phyloP scores from a whole-genome alignment of 2,797 vertebrate genomes.

The Pantherophis vulpinus region DNA sequence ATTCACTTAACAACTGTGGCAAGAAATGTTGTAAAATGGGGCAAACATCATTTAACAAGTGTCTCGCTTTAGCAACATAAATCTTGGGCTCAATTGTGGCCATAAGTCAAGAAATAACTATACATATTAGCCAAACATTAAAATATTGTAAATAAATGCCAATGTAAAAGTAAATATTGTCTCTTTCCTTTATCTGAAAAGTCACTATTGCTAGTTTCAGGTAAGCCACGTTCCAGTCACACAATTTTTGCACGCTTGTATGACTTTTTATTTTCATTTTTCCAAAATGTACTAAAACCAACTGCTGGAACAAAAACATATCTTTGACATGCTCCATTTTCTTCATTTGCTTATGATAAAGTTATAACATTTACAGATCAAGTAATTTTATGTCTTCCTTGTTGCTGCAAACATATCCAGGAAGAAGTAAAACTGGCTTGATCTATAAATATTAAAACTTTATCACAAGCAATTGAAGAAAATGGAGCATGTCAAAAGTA shows the following conservation, averaged over 20 bases:
- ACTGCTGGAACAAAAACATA: background rate
- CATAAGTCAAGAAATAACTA: background rate
- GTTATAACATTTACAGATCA: too few relatives aligned
- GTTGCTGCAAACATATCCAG: background rate
- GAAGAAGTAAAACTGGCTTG: background rate
- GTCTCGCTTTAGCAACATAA: background rate
- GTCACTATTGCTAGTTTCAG: background rate
- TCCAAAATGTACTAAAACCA: background rate
- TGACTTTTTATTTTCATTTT: background rate
- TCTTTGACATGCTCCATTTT: background rate
- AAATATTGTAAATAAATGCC: constrained; percentile 20
- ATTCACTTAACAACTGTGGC: background rate
- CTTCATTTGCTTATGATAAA: background rate
- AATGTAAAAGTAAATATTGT: constrained; percentile 14
- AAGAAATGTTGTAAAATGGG: background rate
- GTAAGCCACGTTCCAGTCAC: background rate
- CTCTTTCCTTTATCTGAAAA: background rate
- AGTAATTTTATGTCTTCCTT: too few relatives aligned
- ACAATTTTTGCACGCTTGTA: background rate
- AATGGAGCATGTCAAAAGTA: background rate
- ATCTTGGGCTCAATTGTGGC: background rate
- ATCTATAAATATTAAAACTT: background rate
- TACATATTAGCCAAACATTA: constrained; percentile 24
- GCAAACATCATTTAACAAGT: background rate
- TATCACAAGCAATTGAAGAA: background rate